Base-by-base conservation (phyloP, 2,797 vertebrate species). In the Pipistrellus pipistrellus region DNA sequence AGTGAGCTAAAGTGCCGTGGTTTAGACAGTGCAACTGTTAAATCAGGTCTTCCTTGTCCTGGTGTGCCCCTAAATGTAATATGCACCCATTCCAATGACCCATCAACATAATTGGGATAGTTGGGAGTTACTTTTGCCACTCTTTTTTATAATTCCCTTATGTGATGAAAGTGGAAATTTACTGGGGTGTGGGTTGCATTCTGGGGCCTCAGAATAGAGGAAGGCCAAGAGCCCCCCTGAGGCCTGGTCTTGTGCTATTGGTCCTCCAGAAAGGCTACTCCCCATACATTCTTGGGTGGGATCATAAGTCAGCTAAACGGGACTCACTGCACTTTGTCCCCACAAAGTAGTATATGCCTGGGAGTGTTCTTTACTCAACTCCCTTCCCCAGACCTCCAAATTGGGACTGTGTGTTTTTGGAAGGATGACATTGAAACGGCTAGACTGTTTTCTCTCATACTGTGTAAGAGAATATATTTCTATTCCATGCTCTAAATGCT, bases 11-110 rank as follows among this genome's bases (percentile, higher is more conserved):
- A 83, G 30, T 46, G 46, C 12, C 12, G 73, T 48, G 73, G 53
- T 73, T 93, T 90, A 71, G 73, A 64, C 90, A 17, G 75, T 55
- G 71, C 53, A 64, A 95, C 38, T 23, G 27, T 38, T 32, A 71
- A 85, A n/a, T 64, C 25, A 14, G 13, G 17, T 21, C 84, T 57
- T 44, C 59, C 4, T 14, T 44, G 68, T 9, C 76, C 57, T 72
- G 18, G 7, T 71, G 72, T 25, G 32, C 41, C 62, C 62, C 77
- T 85, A 44, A 95, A 92, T 85, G 69, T 66, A 85, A 41, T 5
- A 18, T 0, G 15, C 17, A 9, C 14, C 20, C 55, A 38, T 62
- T 46, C 71, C 15, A 44, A 6, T 27, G 55, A 53, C 7, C 12
- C 11, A 15, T 30, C 0, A 6, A 51, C 27, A 27, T 23, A 59